Percentiles rank a stretch among this genome's conserved stretches.
Evolutionary conservation across 1,140 invertebrate species (phyloP).

Genomic region (Dolichoris vasculosae): DNA sequence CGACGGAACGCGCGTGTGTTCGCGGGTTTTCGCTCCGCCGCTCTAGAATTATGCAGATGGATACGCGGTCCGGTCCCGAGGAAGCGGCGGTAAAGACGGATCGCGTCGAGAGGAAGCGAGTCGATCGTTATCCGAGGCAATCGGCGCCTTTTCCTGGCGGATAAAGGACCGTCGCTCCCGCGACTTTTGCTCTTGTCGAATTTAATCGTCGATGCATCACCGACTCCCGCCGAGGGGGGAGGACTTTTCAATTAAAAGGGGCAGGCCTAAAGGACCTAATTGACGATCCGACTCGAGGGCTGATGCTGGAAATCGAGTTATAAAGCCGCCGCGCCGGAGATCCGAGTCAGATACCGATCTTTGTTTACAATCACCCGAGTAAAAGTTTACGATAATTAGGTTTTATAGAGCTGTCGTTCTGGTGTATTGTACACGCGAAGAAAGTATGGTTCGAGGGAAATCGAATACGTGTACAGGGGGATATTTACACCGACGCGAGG

Average conservation of each 20-base stretch:
- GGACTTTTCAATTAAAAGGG: constrained; percentile 30
- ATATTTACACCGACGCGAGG: neutral
- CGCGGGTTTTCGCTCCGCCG: constrained; percentile 35
- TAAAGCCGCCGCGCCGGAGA: neutral
- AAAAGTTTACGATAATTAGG: constrained; percentile 51
- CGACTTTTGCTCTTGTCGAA: constrained; percentile 32
- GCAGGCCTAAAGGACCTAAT: constrained; percentile 19
- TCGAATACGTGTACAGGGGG: neutral
- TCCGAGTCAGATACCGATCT: constrained; percentile 18
- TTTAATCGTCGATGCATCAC: constrained; percentile 29
- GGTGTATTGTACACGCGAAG: constrained; percentile 1
- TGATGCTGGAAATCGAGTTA: neutral
- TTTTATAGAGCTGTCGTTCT: constrained; percentile 35
- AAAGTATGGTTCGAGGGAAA: constrained; percentile 20
- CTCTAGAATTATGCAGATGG: constrained; percentile 4
- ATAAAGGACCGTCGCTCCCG: neutral
- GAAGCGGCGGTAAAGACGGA: neutral
- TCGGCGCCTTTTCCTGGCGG: neutral
- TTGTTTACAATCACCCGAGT: constrained; percentile 17
- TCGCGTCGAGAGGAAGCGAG: neutral
- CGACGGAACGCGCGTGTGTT: constrained; percentile 11
- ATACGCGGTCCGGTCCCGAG: neutral
- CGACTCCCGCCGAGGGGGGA: neutral
- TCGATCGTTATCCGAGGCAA: neutral
- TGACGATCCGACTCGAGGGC: neutral